Evolutionary conservation across 2,797 vertebrate genomes (phyloP), one percentile per base, ranked within the genome.

Genomic region (Anguilla megastoma): DNA sequence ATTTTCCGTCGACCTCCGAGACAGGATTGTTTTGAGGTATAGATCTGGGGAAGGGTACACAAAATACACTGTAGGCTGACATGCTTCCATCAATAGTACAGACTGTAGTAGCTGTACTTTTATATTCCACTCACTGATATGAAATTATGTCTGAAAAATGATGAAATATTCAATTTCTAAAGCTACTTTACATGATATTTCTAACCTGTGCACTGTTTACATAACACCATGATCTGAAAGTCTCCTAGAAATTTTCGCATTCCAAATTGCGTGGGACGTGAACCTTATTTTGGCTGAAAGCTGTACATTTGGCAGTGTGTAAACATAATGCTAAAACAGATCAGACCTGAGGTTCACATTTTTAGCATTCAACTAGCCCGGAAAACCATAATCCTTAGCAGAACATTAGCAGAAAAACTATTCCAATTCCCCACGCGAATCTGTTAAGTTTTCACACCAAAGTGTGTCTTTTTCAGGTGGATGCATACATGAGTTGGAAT

Each of bases 241-340:
- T n/a, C 63, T 69, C 63, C 69, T 71, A 14, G n/a, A 10, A 33
- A 1, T 71, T 33, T 27, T 27, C 27, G 33, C 69, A 71, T 71
- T 71, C n/a, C 27, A 79, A 16, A 45, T 79, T 45, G 36, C 36
- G 36, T 79, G 14, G 74, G 74, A 41, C 30, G 36, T 76, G 45
- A 36, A 79, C 74, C 74, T 79, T 79, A 18, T 79, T 71, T 79
- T 45, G 74, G 36, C 74, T 45, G 74, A 79, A 45, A 41, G 74
- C 14, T 79, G 33, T 21, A 45, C 14, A 41, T 79, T 5, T 27
- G 33, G 41, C 33, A 36, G 2, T 79, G 30, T 24, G 41, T 50
- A 50, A 82, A 50, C 18, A 50, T 48, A 48, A 48, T 18, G 7
- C 45, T 48, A 18, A 48, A 45, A 48, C 21, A 82, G 3, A n/a